phyloP scores from a whole-genome alignment of 2,888 invertebrate species.

The Dorcus parallelipipedus region DNA sequence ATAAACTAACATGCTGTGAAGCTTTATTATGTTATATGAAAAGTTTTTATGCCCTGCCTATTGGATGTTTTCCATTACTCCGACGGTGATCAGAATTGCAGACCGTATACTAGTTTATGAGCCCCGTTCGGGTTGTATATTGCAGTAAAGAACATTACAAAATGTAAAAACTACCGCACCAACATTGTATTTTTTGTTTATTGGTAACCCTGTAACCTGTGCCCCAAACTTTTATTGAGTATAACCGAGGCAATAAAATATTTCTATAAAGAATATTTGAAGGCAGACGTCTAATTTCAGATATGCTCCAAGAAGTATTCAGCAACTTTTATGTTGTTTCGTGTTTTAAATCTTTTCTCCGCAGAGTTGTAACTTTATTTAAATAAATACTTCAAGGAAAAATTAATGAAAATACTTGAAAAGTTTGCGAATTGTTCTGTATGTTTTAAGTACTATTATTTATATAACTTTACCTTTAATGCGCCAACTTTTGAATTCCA shows the following conservation, averaged over 20 bases:
- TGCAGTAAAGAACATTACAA: slow-evolving; percentile 46
- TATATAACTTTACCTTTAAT: slow-evolving; percentile 12
- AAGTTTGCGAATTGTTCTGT: slow-evolving; percentile 9
- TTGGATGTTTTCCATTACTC: slow-evolving; percentile 46
- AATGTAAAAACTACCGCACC: slow-evolving; percentile 44
- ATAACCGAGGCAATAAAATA: slow-evolving; percentile 41
- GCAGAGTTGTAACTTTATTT: slow-evolving; percentile 34
- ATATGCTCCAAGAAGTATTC: slow-evolving; percentile 30
- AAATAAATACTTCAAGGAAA: slow-evolving; percentile 38
- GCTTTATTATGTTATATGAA: slow-evolving; percentile 43
- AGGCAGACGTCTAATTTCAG: slow-evolving; percentile 23
- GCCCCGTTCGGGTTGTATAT: slow-evolving; percentile 45
- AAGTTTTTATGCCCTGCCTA: slow-evolving; percentile 46
- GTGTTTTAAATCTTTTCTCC: slow-evolving; percentile 36
- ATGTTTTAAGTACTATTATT: slow-evolving; percentile 13
- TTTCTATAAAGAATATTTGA: slow-evolving; percentile 39
- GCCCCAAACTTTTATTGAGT: slow-evolving; percentile 41
- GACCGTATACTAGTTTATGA: slow-evolving; percentile 45
- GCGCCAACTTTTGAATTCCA: slow-evolving; percentile 12
- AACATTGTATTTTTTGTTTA: slow-evolving; percentile 44
- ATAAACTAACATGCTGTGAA: slow-evolving; percentile 33
- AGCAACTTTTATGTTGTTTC: slow-evolving; percentile 37
- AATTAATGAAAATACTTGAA: slow-evolving; percentile 30
- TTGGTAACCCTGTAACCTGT: slow-evolving; percentile 22
- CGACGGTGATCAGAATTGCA: slow-evolving; percentile 42